Percentiles rank a stretch among this genome's conserved stretches.
Evolutionary conservation across 2,888 invertebrate genomes (phyloP).

Genomic region (Slavum lentiscoides): DNA sequence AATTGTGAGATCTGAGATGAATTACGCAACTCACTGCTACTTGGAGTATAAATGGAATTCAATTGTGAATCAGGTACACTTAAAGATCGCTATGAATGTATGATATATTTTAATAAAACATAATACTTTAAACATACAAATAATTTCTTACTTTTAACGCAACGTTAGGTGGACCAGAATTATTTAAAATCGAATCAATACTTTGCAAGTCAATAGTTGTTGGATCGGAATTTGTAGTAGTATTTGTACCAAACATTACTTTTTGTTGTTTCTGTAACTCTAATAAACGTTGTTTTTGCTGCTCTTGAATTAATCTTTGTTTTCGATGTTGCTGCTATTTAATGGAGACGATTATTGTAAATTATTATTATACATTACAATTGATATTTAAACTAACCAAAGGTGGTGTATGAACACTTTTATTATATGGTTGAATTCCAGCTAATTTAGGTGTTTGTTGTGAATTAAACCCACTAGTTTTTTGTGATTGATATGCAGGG

Average conservation of each 20-base stretch:
- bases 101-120: neutral
- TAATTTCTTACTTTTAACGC: conserved; percentile 68
- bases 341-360: neutral
- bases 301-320: conserved; percentile 60
- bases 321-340: conserved; percentile 59
- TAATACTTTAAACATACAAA: neutral
- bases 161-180: conserved; percentile 87
- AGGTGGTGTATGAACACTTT: conserved; percentile 32
- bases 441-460: conserved; percentile 25
- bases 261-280: conserved; percentile 82
- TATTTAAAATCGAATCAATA: conserved; percentile 82
- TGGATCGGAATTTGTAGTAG: conserved; percentile 63
- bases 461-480: conserved; percentile 26
- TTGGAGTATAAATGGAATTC: conserved; percentile 64
- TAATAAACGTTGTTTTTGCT: conserved; percentile 69
- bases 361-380: too few relatives aligned
- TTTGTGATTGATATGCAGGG: conserved; percentile 43
- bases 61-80: conserved; percentile 65
- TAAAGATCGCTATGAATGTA: conserved; percentile 60
- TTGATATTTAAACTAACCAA: conserved; percentile 8
- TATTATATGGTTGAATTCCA: conserved; percentile 22
- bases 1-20: conserved; percentile 61
- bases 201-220: conserved; percentile 65
- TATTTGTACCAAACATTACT: conserved; percentile 76
- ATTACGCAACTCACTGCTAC: conserved; percentile 46